Percentiles rank a stretch among this genome's conserved stretches.
These are phyloP conservation scores for Polydrusus pterygomalis DNA, from an alignment of 2,888 invertebrate genomes.

Conservation along the genomic window DNA sequence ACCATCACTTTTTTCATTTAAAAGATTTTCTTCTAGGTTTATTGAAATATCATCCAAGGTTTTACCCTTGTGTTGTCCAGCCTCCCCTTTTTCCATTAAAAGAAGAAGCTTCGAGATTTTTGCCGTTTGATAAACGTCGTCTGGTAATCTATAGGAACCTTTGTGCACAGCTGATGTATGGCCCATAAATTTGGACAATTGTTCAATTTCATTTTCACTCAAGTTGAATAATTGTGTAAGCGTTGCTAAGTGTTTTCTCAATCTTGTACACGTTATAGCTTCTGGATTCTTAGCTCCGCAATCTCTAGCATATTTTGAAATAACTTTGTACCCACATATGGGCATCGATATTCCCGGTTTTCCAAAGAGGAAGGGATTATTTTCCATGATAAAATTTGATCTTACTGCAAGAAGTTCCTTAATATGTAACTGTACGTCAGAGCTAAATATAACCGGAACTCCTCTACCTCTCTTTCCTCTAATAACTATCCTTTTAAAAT, in stretches of 20 bases:
- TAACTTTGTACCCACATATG: slow-evolving; percentile 54
- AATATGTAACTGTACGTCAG: slow-evolving; percentile 58
- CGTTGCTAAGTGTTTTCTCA: slow-evolving; percentile 62
- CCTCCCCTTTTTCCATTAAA: slow-evolving; percentile 57
- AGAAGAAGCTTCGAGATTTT: slow-evolving; percentile 57
- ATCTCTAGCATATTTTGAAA: slow-evolving; percentile 50
- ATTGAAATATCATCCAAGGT: slow-evolving; percentile 56
- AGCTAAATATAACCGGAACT: slow-evolving; percentile 59
- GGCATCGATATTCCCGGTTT: slow-evolving; percentile 38
- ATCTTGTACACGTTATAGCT: slow-evolving; percentile 59
- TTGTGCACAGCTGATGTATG: no score
- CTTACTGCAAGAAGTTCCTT: slow-evolving; percentile 45
- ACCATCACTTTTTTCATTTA: no score
- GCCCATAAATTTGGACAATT: slow-evolving; percentile 61
- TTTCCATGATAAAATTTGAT: slow-evolving; percentile 20
- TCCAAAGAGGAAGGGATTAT: slow-evolving; percentile 56
- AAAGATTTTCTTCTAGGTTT: no score
- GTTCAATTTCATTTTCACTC: slow-evolving; percentile 59
- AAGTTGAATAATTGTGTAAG: slow-evolving; percentile 61
- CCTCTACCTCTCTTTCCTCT: slow-evolving; percentile 60
- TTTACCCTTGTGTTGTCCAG: slow-evolving; percentile 53
- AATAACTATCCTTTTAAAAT: slow-evolving; percentile 60
- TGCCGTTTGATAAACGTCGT: no score
- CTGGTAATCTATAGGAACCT: no score
- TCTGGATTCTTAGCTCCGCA: slow-evolving; percentile 59